Conservation (phyloP, 1,140 invertebrate species). For the Palaemon carinicauda region DNA sequence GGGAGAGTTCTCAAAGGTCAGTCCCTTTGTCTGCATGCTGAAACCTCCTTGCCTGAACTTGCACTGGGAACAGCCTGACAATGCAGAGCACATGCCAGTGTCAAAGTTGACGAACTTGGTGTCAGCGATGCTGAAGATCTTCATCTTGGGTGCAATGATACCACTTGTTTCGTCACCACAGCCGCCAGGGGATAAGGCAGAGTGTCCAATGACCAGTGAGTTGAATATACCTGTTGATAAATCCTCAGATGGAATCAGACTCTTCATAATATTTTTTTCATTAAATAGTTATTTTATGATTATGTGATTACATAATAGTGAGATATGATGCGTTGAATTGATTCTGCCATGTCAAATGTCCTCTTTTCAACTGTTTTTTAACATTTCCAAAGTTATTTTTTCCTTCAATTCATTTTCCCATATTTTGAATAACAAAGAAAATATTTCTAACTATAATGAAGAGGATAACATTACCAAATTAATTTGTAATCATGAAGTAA, state of each 20-base stretch:
- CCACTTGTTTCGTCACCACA: conserved; percentile 26
- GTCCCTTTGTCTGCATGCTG: not conserved
- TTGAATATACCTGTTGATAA: conserved; percentile 16
- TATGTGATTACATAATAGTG: too few species aligned
- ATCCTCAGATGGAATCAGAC: not conserved
- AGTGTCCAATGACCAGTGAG: conserved; percentile 38
- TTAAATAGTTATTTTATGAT: too few species aligned
- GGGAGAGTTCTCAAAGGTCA: conserved; percentile 26
- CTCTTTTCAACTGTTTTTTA: too few species aligned
- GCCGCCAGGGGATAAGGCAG: conserved; percentile 11
- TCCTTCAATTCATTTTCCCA: too few species aligned
- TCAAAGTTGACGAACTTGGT: conserved; percentile 50
- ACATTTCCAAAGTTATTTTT: too few species aligned
- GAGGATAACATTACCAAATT: too few species aligned
- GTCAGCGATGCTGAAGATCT: conserved; percentile 40
- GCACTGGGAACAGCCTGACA: conserved; percentile 53
- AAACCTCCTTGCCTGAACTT: conserved; percentile 43
- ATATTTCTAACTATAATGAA: too few species aligned
- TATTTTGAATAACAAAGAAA: too few species aligned
- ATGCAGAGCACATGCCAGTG: conserved; percentile 7
- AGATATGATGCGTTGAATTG: too few species aligned
- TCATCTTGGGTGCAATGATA: conserved; percentile 46
- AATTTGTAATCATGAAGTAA: too few species aligned
- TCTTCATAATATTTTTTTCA: too few species aligned
- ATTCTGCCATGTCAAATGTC: too few species aligned